A percentile compares a stretch with the other conserved stretches of the same genome.
Evolutionary conservation across 2,797 vertebrate genomes (phyloP).

Genomic region (Poeciliopsis paucimaculata): DNA sequence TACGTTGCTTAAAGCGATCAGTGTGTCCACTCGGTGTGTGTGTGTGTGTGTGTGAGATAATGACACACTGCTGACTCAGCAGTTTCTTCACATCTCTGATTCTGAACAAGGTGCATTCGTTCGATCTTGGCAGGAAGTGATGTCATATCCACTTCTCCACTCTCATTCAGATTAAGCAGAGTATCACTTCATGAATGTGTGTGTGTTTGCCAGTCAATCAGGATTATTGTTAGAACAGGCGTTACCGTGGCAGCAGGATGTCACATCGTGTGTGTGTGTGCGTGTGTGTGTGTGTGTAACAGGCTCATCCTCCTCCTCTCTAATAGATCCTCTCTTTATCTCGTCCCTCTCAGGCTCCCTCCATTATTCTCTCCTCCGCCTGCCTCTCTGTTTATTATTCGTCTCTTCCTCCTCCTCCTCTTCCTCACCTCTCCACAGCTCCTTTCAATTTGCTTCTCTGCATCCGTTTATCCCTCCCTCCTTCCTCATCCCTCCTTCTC

Average conservation of each 20-base stretch:
- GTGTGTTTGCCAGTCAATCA: conserved; percentile 52
- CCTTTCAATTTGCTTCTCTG: background rate
- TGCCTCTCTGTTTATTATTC: conserved; percentile 56
- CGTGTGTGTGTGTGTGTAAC: conserved; percentile 19
- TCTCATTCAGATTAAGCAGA: background rate
- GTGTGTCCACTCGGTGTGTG: conserved; percentile 25
- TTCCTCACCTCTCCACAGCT: background rate
- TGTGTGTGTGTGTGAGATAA: conserved; percentile 13
- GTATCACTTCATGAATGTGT: background rate
- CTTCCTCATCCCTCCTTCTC: background rate
- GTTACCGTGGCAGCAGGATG: conserved; percentile 50
- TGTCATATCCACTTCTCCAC: conserved; percentile 34
- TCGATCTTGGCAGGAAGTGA: conserved; percentile 30
- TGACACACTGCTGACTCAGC: conserved; percentile 57
- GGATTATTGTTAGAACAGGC: conserved; percentile 62
- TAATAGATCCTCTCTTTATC: conserved; percentile 67
- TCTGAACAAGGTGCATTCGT: conserved; percentile 51
- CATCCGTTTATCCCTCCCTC: background rate
- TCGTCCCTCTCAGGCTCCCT: conserved; percentile 63
- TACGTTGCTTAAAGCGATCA: conserved; percentile 45
- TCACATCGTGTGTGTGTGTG: conserved; percentile 26
- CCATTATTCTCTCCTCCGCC: conserved; percentile 59
- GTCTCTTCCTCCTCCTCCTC: conserved; percentile 10
- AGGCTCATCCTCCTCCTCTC: conserved; percentile 45
- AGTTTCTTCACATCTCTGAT: conserved; percentile 53